Evolutionary conservation across 1,140 invertebrate species (phyloP).

Genomic region (Sesamia nonagrioides): DNA sequence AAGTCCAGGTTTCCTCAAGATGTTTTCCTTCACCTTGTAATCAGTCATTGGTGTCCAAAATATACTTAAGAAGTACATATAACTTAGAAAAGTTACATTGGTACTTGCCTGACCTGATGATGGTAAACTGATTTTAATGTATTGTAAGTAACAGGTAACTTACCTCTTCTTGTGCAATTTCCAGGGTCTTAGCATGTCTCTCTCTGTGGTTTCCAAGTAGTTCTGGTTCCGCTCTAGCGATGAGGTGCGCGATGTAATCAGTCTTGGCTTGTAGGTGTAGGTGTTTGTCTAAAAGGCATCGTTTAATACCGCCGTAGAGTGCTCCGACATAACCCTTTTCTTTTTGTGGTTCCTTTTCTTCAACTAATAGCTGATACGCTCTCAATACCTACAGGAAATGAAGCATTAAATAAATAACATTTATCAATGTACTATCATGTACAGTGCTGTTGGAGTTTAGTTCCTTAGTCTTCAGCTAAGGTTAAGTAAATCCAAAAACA

Average conservation of each 20-base stretch:
- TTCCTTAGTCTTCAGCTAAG: too few species aligned
- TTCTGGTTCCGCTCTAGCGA: slow-evolving; percentile 96
- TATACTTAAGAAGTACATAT: too few species aligned
- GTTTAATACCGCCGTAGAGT: slow-evolving; percentile 95
- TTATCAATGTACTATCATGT: too few species aligned
- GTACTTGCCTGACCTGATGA: too few species aligned
- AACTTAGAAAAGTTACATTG: too few species aligned
- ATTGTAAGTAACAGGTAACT: slow-evolving; percentile 44
- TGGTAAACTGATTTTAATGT: too few species aligned
- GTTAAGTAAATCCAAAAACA: too few species aligned
- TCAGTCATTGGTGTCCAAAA: too few species aligned
- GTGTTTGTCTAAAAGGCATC: slow-evolving; percentile 95
- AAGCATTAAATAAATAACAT: not conserved
- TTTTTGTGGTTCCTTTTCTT: slow-evolving; percentile 93
- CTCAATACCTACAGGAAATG: slow-evolving; percentile 88
- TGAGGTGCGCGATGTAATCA: slow-evolving; percentile 95
- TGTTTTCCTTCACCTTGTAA: too few species aligned
- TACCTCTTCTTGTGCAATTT: slow-evolving; percentile 97
- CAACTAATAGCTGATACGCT: slow-evolving; percentile 95
- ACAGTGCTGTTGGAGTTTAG: not conserved
- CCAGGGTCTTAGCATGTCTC: slow-evolving; percentile 97
- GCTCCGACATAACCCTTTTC: slow-evolving; percentile 96
- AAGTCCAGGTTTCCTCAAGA: too few species aligned
- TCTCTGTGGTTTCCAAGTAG: slow-evolving; percentile 94
- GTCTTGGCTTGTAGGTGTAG: slow-evolving; percentile 95